Evolutionary conservation across 2,797 vertebrate species (phyloP), one percentile per base, ranked within the genome.

Genomic region (Melanotaenia parkinsoni): DNA sequence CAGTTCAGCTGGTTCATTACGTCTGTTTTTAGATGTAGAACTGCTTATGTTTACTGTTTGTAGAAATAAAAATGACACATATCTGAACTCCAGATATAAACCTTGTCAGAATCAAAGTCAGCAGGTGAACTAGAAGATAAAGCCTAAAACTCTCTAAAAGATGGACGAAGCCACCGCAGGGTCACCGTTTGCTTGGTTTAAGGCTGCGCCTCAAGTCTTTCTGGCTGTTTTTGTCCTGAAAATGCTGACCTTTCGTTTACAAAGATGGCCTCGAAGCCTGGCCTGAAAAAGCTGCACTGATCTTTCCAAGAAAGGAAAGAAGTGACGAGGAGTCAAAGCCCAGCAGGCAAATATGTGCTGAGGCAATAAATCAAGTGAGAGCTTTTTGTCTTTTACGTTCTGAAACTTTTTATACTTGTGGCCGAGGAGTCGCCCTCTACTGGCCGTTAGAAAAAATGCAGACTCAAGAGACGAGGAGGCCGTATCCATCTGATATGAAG

Each of bases 1-100:
- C 74, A 70, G 37, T 79, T 81, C 70, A 61, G 72, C 73, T 67
- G 62, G 47, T 9, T 50, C 2, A 50, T 22, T 11, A 47, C 20
- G 20, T 50, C 5, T 11, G 47, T 3, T 50, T n/a, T 22, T 22
- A 50, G 20, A 45, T 18, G 40, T 43, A 5, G 14, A 43, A 11
- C 40, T 43, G 32, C 32, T 43, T 2, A 16, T 43, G 40, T 43
- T 43, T 16, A 16, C 14, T 4, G 0, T 5, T 45, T 1, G 43
- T 45, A 18, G 18, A 45, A 45, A 45, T 43, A 16, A 16, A 32
- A 32, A 32, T 32, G 6, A 32, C 32, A 32, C 32, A 5, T 37
- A 37, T 37, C 35, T 37, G 35, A 43, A 43, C 38, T 43, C 14
- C 13, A 14, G 38, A 16, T 43, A 13, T 43, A 43, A 50, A 50